Conservation (phyloP, 2,797 vertebrate species). For the Ceyx erithaca region DNA sequence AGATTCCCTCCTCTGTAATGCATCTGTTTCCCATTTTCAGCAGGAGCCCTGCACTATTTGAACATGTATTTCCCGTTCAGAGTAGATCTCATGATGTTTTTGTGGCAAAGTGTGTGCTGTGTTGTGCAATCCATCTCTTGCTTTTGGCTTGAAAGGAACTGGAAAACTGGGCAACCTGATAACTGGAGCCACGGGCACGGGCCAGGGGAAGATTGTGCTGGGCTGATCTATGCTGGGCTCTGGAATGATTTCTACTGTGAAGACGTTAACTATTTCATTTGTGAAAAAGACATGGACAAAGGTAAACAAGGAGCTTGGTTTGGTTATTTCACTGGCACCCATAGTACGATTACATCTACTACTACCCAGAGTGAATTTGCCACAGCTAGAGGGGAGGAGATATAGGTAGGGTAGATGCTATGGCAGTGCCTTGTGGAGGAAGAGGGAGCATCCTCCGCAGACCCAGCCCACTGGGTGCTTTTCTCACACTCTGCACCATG, state of each 20-base stretch:
- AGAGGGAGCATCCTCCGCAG: not conserved
- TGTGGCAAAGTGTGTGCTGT: constrained; percentile 17
- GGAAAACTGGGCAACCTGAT: constrained; percentile 94
- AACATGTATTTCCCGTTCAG: constrained; percentile 54
- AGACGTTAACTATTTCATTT: constrained; percentile 91
- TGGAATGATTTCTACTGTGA: constrained; percentile 97
- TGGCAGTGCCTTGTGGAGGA: not conserved
- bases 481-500: accelerated
- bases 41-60: constrained; percentile 47
- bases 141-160: constrained; percentile 87
- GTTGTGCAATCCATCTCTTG: constrained; percentile 55
- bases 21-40: constrained; percentile 69
- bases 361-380: not conserved
- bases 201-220: constrained; percentile 90
- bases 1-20: constrained; percentile 55
- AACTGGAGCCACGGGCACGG: constrained; percentile 88
- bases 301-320: constrained; percentile 73
- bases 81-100: constrained; percentile 59
- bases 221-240: constrained; percentile 86
- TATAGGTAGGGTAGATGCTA: not conserved
- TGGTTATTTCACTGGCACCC: not conserved
- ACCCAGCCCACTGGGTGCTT: not conserved
- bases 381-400: not conserved
- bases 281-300: constrained; percentile 87
- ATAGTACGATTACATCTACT: too few species aligned